Percentiles rank a stretch among this genome's conserved stretches.
These are phyloP conservation scores for Galeruca laticollis DNA, from an alignment of 2,888 invertebrate species.

Conservation along the genomic window DNA sequence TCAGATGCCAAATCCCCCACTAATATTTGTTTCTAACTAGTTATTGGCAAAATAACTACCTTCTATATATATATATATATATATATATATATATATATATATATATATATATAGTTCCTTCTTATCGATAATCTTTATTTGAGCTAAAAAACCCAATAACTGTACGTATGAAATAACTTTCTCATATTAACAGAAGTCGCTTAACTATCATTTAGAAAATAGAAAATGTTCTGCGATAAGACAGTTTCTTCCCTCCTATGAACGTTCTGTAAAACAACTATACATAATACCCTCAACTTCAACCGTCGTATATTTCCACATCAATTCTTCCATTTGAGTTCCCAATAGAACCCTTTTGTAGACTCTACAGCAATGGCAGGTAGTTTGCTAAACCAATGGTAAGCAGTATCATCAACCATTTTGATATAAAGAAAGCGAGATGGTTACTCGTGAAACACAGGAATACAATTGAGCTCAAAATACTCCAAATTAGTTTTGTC, in stretches of 20 bases:
- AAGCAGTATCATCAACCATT: constrained; percentile 10
- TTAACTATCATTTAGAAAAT: too few relatives aligned
- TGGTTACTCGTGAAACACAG: constrained; percentile 6
- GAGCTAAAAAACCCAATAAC: too few relatives aligned
- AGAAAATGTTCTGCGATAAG: not conserved
- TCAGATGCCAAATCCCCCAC: too few relatives aligned
- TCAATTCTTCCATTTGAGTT: constrained; percentile 2
- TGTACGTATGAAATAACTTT: too few relatives aligned
- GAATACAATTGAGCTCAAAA: constrained; percentile 37
- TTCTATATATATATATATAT: too few relatives aligned
- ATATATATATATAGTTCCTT: too few relatives aligned
- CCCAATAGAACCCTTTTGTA: not conserved
- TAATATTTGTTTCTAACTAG: too few relatives aligned
- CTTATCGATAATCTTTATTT: too few relatives aligned
- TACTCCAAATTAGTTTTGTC: constrained; percentile 59
- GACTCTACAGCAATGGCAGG: not conserved
- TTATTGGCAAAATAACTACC: too few relatives aligned
- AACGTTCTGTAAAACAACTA: not conserved
- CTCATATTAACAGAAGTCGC: too few relatives aligned
- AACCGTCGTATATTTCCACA: not conserved
- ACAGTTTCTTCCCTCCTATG: not conserved
- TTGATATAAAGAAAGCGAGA: constrained; percentile 20
- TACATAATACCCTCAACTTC: not conserved
- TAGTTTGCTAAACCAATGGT: not conserved
- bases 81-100: too few relatives aligned